Evolutionary conservation across 2,113 vertebrate species (phyloP), one percentile per base, ranked within the genome.

Genomic region (Thunnus maccoyii): DNA sequence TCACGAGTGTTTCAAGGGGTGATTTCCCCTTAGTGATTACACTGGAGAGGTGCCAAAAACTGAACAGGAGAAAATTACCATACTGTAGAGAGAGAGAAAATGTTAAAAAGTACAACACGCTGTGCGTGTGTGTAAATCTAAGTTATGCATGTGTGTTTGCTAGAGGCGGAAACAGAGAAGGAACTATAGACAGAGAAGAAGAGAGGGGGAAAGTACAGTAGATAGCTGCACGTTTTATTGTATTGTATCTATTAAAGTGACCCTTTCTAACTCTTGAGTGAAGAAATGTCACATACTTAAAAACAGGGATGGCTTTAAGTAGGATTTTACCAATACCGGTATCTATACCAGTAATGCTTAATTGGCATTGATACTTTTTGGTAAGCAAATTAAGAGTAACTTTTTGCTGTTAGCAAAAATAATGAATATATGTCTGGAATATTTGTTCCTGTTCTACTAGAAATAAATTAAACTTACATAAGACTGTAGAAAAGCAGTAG

Each of bases 21-120:
- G 77, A 89, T 90, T 91, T 87, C 86, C 81, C 81, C 55, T 56
- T 18, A 77, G 89, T 76, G 89, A 84, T 90, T 86, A 68, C 78
- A 68, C 80, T 87, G 82, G 77, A 83, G 51, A 73, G 30, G 63
- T 74, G 78, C 88, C 86, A 86, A 55, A 51, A 68, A 82, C 41
- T 60, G 80, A 82, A 77, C 74, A 76, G 52, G 78, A 74, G 56
- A 60, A 80, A 83, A 88, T 84, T 57, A 80, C 61, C 67, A 79
- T 83, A 68, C 73, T 56, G 65, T 66, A 68, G 44, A 71, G 14
- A 73, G 44, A 44, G 74, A 36, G 52, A 80, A 64, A 73, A 74
- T 46, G 71, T 61, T 67, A 27, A 79, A 74, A 82, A 70, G 65
- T 63, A 32, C 17, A 16, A 54, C 62, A 64, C 30, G 60, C 32